A percentile compares a stretch with the other conserved stretches of the same genome.
These are phyloP conservation scores for Idaea straminata DNA, from an alignment of 2,888 invertebrate species.

Conservation along the genomic window DNA sequence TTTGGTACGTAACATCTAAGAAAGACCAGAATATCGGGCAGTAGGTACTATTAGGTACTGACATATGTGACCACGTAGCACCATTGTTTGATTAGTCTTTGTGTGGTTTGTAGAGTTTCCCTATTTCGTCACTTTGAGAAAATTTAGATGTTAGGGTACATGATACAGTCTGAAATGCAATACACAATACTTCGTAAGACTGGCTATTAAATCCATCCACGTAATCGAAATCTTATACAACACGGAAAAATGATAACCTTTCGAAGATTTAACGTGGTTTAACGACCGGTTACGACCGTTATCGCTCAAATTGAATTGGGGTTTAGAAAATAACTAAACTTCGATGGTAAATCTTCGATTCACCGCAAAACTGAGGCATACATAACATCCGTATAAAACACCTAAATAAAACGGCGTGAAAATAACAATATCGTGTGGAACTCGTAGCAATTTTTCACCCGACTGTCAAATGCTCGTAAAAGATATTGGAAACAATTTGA, in stretches of 20 bases:
- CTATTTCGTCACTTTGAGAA: slow-evolving; percentile 28
- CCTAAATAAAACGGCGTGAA: slow-evolving; percentile 47
- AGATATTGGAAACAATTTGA: slow-evolving; percentile 76
- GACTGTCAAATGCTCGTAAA: slow-evolving; percentile 71
- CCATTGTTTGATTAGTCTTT: slow-evolving; percentile 32
- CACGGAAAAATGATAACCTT: not conserved
- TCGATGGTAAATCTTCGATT: slow-evolving; percentile 1
- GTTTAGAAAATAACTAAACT: not conserved
- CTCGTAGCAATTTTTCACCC: slow-evolving; percentile 65
- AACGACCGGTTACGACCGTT: not conserved
- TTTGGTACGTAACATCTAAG: too few relatives aligned
- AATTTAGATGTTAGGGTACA: slow-evolving; percentile 7
- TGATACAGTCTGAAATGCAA: too few relatives aligned
- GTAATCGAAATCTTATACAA: slow-evolving; percentile 25
- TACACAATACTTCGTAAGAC: not conserved
- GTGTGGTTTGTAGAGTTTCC: slow-evolving; percentile 27
- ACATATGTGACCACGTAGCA: slow-evolving; percentile 18
- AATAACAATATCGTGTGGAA: slow-evolving; percentile 57
- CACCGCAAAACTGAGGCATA: not conserved
- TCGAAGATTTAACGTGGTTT: slow-evolving; percentile 14
- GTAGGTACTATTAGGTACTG: slow-evolving; percentile 19
- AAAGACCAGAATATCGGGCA: slow-evolving; percentile 18
- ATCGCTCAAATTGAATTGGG: not conserved
- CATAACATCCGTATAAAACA: slow-evolving; percentile 19
- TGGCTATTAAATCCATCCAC: not conserved